Percentiles rank a stretch among this genome's conserved stretches.
Conservation (phyloP, 2,888 invertebrate genomes). For the Andrena trimmerana region DNA sequence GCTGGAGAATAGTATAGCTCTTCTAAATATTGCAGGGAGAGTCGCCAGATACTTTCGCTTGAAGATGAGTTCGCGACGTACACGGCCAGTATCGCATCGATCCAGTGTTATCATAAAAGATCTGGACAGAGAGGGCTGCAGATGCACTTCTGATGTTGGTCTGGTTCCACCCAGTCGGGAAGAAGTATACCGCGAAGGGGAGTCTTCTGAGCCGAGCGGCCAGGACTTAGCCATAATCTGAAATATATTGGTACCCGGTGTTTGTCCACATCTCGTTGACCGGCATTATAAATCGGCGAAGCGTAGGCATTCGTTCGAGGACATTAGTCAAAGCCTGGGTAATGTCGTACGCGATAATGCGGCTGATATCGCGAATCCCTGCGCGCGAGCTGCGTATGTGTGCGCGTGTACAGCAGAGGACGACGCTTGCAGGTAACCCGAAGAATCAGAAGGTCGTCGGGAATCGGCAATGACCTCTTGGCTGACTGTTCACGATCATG, state of each 20-base stretch:
- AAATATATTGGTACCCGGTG: constrained; percentile 85
- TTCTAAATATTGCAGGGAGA: not conserved
- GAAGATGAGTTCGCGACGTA: constrained; percentile 35
- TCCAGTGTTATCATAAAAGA: constrained; percentile 75
- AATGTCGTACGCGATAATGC: constrained; percentile 84
- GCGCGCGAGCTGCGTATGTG: constrained; percentile 53
- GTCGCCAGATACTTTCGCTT: not conserved
- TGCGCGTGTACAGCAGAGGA: constrained; percentile 27
- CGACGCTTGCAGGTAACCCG: constrained; percentile 54
- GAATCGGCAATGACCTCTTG: constrained; percentile 65
- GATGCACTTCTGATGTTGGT: constrained; percentile 79
- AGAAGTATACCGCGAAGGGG: constrained; percentile 65
- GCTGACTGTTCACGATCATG: constrained; percentile 45
- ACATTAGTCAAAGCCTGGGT: constrained; percentile 84
- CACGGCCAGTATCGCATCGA: constrained; percentile 67
- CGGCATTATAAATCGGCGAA: constrained; percentile 85
- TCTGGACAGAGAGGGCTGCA: constrained; percentile 62
- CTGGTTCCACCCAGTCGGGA: constrained; percentile 70
- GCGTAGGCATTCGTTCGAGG: constrained; percentile 85
- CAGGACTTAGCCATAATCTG: constrained; percentile 83
- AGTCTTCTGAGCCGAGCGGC: constrained; percentile 37
- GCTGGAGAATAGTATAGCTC: not conserved
- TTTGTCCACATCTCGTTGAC: constrained; percentile 85
- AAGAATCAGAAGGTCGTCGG: constrained; percentile 68
- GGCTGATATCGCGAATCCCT: constrained; percentile 80